Base-by-base conservation (phyloP, 2,888 invertebrate genomes). In the Hypselothyrea guttata region DNA sequence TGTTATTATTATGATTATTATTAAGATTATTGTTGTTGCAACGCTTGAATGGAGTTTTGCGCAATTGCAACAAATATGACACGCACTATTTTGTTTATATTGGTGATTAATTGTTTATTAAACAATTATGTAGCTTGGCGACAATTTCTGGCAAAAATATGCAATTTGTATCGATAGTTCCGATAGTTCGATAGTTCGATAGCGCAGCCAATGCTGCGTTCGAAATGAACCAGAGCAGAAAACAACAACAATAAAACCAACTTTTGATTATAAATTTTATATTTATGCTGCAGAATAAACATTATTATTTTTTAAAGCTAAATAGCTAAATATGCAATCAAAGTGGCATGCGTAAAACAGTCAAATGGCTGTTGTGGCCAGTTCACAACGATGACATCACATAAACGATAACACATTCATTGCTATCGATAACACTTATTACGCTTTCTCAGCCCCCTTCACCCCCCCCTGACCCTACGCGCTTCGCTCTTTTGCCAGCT, bases 31-130 rank as follows among this genome's bases (percentile, higher is more conserved):
- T n/a, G n/a, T n/a, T n/a, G n/a, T n/a, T n/a, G n/a, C n/a, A n/a
- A n/a, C n/a, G n/a, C n/a, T n/a, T n/a, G n/a, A n/a, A n/a, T n/a
- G 15, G 28, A 46, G 42, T 27, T 15, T 42, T 9, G 13, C 42
- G 37, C 41, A 49, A 53, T 52, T 59, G 33, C 13, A 33, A 38
- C 4, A 11, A 37, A 55, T 66, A 66, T 61, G 48, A 48, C 51
- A 61, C 61, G 48, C 66, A 77, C 65, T 64, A 46, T 71, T 70
- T 78, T 78, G 83, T 84, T 78, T 82, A 84, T 75, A 82, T 83
- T 75, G 58, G 71, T 82, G 71, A 84, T 84, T 82, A 82, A 82
- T 84, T 77, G 77, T 77, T 77, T 82, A 84, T 82, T 77, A 77
- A 84, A 82, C 78, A 82, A 84, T 77, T 77, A 77, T 84, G 62